Evolutionary conservation across 2,888 invertebrate genomes (phyloP).

Genomic region (Ophion ventricosus): DNA sequence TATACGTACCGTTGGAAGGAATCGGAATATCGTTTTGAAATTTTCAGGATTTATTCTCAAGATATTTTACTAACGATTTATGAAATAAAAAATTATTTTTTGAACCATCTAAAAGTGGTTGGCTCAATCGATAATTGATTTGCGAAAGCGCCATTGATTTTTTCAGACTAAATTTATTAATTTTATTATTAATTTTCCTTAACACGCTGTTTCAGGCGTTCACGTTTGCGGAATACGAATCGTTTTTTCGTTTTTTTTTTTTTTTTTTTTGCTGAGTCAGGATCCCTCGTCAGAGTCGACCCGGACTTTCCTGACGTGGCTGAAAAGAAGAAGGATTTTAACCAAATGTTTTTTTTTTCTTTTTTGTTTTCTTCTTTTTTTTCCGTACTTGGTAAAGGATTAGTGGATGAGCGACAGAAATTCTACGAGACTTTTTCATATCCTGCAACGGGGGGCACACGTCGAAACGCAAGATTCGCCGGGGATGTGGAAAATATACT

Average conservation of each 20-base stretch:
- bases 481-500: not conserved
- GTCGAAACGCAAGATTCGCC: constrained; percentile 4
- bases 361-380: constrained; percentile 10
- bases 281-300: not conserved
- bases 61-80: too few species aligned
- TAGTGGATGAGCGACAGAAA: constrained; percentile 41
- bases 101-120: too few species aligned
- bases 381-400: constrained; percentile 20
- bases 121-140: too few species aligned
- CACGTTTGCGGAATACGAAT: not conserved
- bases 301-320: not conserved
- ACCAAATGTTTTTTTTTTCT: not conserved
- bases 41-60: too few species aligned
- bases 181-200: constrained; percentile 2
- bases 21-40: too few species aligned
- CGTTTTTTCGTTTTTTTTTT: constrained; percentile 12
- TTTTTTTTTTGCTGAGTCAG: constrained; percentile 27
- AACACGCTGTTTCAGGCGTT: not conserved
- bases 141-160: too few species aligned
- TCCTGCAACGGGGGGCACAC: constrained; percentile 4
- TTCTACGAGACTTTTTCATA: constrained; percentile 48
- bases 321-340: not conserved
- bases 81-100: too few species aligned
- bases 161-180: not conserved
- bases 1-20: too few species aligned